Evolutionary conservation across 2,888 invertebrate species (phyloP).

Genomic region (Acholoe squamosa): DNA sequence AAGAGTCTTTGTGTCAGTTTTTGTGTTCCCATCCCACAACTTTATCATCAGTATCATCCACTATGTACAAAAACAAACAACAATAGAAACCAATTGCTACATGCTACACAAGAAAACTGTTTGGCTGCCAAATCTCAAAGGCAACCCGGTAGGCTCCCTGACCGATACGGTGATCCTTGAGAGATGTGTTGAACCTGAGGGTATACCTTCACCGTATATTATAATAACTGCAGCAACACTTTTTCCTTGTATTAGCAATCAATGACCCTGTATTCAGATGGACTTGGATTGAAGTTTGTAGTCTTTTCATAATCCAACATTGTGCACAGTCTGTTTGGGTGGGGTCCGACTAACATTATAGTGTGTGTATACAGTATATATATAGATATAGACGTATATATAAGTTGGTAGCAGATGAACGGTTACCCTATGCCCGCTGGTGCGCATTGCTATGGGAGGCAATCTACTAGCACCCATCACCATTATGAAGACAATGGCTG

Average conservation of each 20-base stretch:
- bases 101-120: constrained; percentile 53
- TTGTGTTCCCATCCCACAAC: neutral
- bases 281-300: neutral
- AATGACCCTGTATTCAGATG: constrained; percentile 33
- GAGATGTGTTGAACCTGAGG: constrained; percentile 18
- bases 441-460: constrained; percentile 51
- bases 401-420: constrained; percentile 38
- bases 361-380: no score
- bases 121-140: constrained; percentile 52
- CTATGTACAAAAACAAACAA: constrained; percentile 42
- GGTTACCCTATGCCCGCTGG: neutral
- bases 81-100: constrained; percentile 49
- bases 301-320: neutral
- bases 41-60: neutral
- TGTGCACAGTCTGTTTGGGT: constrained; percentile 50
- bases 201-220: neutral
- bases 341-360: constrained; percentile 4
- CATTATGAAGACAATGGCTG: constrained; percentile 25
- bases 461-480: constrained; percentile 47
- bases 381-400: neutral
- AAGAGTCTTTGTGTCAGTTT: neutral
- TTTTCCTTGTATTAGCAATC: neutral
- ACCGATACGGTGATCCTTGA: constrained; percentile 8
- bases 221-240: neutral
- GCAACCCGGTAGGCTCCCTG: constrained; percentile 46